phyloP scores from a whole-genome alignment of 2,888 invertebrate genomes.

The Eurois occulta region DNA sequence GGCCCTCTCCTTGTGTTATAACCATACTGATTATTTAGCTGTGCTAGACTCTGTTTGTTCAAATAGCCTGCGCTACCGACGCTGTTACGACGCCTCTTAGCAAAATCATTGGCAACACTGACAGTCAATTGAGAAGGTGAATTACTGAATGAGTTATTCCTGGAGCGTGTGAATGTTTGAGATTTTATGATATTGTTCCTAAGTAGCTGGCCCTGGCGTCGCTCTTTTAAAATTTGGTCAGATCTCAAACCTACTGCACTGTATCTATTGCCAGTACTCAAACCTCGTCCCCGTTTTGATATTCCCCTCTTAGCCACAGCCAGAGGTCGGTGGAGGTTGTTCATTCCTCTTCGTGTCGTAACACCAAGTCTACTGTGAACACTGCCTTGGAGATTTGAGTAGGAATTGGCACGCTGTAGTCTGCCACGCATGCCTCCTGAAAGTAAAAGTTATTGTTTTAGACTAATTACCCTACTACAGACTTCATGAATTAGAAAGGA shows the following conservation, averaged over 20 bases:
- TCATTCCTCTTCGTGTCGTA: constrained; percentile 78
- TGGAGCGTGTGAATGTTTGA: constrained; percentile 87
- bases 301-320: constrained; percentile 86
- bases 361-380: constrained; percentile 85
- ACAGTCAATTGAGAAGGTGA: constrained; percentile 85
- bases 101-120: constrained; percentile 87
- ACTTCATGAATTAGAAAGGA: neutral
- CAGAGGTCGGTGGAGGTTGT: constrained; percentile 78
- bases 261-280: constrained; percentile 82
- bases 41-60: constrained; percentile 83
- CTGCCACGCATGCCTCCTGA: constrained; percentile 80
- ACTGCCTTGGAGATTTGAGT: constrained; percentile 74
- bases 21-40: constrained; percentile 82
- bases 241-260: constrained; percentile 86
- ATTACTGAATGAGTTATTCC: constrained; percentile 83
- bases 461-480: neutral
- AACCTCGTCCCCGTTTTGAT: constrained; percentile 84
- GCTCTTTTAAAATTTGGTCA: constrained; percentile 86
- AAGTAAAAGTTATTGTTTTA: constrained; percentile 41
- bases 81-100: constrained; percentile 84
- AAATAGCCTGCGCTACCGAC: constrained; percentile 84
- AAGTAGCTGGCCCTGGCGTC: constrained; percentile 76
- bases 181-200: constrained; percentile 83
- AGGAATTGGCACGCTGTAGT: constrained; percentile 79
- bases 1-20: constrained; percentile 82